phyloP scores from a whole-genome alignment of 2,888 invertebrate species.

The Kuschelorhynchus macadamiae region DNA sequence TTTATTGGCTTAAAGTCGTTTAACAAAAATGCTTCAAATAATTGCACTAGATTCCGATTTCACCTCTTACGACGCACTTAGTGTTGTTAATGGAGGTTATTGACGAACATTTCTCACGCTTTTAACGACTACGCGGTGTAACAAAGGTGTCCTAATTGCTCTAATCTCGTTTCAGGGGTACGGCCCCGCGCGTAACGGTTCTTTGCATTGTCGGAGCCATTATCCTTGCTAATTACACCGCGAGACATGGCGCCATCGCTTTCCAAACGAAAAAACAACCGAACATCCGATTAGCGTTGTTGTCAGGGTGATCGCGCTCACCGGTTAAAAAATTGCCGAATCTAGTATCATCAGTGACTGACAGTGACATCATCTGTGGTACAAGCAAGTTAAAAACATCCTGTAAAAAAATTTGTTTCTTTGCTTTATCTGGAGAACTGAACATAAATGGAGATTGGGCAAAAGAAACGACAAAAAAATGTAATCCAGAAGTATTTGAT shows the following conservation, averaged over 20 bases:
- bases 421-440: no score
- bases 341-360: no score
- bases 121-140: constrained; percentile 26
- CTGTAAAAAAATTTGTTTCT: no score
- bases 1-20: no score
- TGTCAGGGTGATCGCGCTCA: not conserved
- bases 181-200: constrained; percentile 28
- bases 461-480: no score
- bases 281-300: constrained; percentile 28
- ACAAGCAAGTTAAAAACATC: no score
- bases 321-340: no score
- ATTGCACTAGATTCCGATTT: constrained; percentile 7
- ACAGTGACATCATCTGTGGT: no score
- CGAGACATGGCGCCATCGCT: constrained; percentile 47
- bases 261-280: constrained; percentile 44
- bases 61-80: not conserved
- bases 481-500: no score
- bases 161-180: constrained; percentile 42
- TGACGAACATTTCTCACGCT: constrained; percentile 37
- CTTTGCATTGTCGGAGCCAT: constrained; percentile 40
- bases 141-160: constrained; percentile 42
- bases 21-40: no score
- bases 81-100: constrained; percentile 5
- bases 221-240: constrained; percentile 45
- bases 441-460: no score